phyloP scores from a whole-genome alignment of 2,888 invertebrate genomes.

The Melanophora roralis region DNA sequence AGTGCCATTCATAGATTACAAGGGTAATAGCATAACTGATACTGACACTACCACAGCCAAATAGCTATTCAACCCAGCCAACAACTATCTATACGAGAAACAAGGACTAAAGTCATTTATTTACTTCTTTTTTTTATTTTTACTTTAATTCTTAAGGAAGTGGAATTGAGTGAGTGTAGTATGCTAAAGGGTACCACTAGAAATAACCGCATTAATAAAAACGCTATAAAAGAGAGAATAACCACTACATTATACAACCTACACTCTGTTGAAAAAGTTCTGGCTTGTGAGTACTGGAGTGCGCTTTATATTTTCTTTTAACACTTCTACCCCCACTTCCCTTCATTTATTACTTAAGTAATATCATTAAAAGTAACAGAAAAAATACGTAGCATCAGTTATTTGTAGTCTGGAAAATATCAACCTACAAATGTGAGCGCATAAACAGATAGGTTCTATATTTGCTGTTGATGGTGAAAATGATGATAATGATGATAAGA shows the following conservation, averaged over 20 bases:
- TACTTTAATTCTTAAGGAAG: slow-evolving; percentile 28
- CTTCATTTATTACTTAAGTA: slow-evolving; percentile 31
- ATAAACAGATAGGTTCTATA: no score
- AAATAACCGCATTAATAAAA: slow-evolving; percentile 50
- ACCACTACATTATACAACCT: slow-evolving; percentile 49
- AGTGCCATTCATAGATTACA: slow-evolving; percentile 35
- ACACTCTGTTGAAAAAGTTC: not conserved
- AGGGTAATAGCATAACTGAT: slow-evolving; percentile 9
- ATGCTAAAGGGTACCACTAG: slow-evolving; percentile 5
- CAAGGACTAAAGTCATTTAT: slow-evolving; percentile 48
- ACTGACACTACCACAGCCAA: slow-evolving; percentile 1
- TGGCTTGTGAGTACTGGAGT: not conserved
- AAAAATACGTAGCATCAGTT: slow-evolving; percentile 11
- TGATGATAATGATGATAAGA: not conserved
- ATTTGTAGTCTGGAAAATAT: slow-evolving; percentile 18
- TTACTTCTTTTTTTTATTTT: not conserved
- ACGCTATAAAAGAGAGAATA: slow-evolving; percentile 45
- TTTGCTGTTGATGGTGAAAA: not conserved
- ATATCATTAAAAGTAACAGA: slow-evolving; percentile 51
- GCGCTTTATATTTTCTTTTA: slow-evolving; percentile 12
- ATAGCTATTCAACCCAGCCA: slow-evolving; percentile 5
- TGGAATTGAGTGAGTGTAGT: not conserved
- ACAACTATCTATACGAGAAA: not conserved
- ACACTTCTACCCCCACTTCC: no score
- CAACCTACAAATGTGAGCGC: slow-evolving; percentile 17